Evolutionary conservation across 2,797 vertebrate species (phyloP), one percentile per base, ranked within the genome.

Genomic region (Epinephelus malabaricus): DNA sequence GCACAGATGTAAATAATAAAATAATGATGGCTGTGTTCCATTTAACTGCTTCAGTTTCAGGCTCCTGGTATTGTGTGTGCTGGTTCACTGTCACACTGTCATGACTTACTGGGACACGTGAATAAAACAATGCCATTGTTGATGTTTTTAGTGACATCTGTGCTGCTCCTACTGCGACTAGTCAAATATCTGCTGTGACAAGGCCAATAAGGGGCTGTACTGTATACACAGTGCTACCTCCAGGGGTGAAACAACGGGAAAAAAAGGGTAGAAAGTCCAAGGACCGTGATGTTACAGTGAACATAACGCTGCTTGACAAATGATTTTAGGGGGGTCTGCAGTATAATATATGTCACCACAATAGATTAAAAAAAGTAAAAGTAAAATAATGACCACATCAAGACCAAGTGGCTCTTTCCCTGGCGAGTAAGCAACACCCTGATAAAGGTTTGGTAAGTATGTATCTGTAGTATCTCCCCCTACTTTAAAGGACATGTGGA

Each of bases 301-400:
- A 25, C 40, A 43, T 50, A 43, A 60, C 3, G 8, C 25, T 34
- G 49, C 53, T 13, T 30, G 50, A 73, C 13, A 2, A 78, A 72
- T 34, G n/a, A 54, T 46, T 75, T 75, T 34, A 18, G 30, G 34
- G 58, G 77, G 46, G 69, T 59, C 58, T 72, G 63, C 38, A 60
- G 56, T 53, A 80, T 69, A 60, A 78, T 77, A 78, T 64, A 56
- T 81, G 53, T 64, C 50, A 73, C 43, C 45, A 25, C 19, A 62
- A 21, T 15, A 58, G 17, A 10, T 15, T 25, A 67, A 50, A 63
- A 5, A 67, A 51, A 56, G 18, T 34, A 34, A 6, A 34, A 18
- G 53, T 23, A 23, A 34, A 74, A 70, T 40, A 63, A 73, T 21
- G 62, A 63, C 60, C 69, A 73, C 70, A 61, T 78, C 51, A 49